These are phyloP conservation scores for Ypsolopha sequella DNA, from an alignment of 2,888 invertebrate genomes.

Conservation along the genomic window DNA sequence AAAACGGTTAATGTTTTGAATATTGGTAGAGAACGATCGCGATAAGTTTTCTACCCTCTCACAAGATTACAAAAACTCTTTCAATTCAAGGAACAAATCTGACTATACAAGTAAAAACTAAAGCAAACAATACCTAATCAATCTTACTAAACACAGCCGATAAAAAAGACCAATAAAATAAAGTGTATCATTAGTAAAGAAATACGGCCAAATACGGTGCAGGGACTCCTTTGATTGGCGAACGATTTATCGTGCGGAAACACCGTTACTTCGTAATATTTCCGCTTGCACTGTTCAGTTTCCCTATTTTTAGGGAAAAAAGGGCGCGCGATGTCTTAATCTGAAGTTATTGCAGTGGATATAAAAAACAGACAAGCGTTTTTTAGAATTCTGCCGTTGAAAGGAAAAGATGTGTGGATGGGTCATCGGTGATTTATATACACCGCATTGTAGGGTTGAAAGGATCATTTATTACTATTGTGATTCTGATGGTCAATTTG, in stretches of 20 bases:
- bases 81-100: no score
- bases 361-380: no score
- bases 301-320: constrained; percentile 65
- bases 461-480: no score
- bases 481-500: no score
- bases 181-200: constrained; percentile 66
- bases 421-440: no score
- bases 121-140: constrained; percentile 16
- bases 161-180: constrained; percentile 65
- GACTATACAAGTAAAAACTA: not conserved
- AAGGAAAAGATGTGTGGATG: no score
- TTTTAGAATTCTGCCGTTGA: no score
- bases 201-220: constrained; percentile 42
- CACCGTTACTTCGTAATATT: constrained; percentile 68
- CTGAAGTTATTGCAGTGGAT: constrained; percentile 18
- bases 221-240: constrained; percentile 66
- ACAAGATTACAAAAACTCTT: no score
- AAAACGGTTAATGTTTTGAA: no score
- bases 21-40: no score
- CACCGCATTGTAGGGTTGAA: no score
- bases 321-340: constrained; percentile 68
- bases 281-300: constrained; percentile 66
- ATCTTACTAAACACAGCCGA: constrained; percentile 53
- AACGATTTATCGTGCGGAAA: constrained; percentile 71
- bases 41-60: no score